Evolutionary conservation across 2,797 vertebrate genomes (phyloP).

Genomic region (Pachyuromys duprasi): DNA sequence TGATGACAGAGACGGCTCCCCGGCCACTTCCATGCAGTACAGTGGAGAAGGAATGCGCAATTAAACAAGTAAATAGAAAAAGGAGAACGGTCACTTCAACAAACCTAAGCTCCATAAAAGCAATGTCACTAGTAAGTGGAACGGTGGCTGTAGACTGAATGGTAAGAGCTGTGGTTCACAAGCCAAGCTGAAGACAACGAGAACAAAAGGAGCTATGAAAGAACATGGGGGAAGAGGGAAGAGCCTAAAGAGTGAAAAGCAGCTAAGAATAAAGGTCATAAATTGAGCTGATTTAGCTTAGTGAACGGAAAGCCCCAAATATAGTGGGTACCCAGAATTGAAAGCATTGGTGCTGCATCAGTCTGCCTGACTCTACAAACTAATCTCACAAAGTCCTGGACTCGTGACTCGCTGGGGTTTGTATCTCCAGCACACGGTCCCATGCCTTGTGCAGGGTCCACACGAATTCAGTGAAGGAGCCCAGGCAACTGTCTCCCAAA

Average conservation of each 20-base stretch:
- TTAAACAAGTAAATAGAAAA: neutral
- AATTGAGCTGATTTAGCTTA: neutral
- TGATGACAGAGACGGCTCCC: neutral
- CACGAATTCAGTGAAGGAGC: neutral
- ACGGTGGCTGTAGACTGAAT: fast-evolving
- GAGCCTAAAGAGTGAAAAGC: neutral
- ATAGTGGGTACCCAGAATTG: neutral
- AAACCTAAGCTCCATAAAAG: neutral
- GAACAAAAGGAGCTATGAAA: neutral
- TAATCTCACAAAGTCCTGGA: neutral
- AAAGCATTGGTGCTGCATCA: neutral
- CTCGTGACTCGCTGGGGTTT: neutral
- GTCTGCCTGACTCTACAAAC: neutral
- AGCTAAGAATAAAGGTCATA: neutral
- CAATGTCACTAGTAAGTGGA: neutral
- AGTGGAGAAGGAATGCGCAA: neutral
- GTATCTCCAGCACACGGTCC: neutral
- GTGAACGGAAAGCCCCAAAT: neutral
- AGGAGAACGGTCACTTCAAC: neutral
- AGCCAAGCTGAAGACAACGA: neutral
- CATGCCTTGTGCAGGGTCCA: neutral
- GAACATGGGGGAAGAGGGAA: neutral
- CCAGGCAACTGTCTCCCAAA: neutral
- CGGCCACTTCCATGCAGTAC: neutral
- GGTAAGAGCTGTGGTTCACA: neutral